These are phyloP conservation scores for Oikopleura albicans DNA, from an alignment of 23 tunicate species.

Conservation along the genomic window DNA sequence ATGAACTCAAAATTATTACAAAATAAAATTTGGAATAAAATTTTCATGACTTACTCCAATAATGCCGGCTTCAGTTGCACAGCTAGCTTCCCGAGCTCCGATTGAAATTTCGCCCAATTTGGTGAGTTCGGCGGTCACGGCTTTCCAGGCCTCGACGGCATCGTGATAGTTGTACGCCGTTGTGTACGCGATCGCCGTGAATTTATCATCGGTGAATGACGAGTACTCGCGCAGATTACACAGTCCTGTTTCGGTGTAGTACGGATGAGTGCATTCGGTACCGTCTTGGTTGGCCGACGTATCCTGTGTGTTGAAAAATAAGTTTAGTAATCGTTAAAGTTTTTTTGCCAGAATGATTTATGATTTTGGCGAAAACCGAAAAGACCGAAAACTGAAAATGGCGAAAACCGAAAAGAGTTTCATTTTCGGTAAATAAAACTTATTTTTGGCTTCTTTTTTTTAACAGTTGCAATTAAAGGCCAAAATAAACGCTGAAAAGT, in stretches of 20 bases:
- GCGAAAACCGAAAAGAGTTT: too few relatives aligned
- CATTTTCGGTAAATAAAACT: too few relatives aligned
- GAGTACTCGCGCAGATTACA: neutral
- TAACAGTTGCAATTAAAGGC: too few relatives aligned
- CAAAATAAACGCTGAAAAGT: too few relatives aligned
- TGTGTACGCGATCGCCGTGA: neutral
- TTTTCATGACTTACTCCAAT: too few relatives aligned
- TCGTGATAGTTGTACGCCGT: neutral
- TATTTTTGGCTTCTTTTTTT: too few relatives aligned
- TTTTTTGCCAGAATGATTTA: too few relatives aligned
- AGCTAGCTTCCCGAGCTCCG: neutral
- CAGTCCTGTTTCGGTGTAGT: neutral
- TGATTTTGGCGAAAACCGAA: too few relatives aligned
- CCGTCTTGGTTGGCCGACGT: neutral
- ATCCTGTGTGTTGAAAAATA: neutral
- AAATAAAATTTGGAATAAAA: too few relatives aligned
- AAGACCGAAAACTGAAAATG: too few relatives aligned
- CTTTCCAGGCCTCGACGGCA: constrained; percentile 11
- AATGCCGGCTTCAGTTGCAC: neutral
- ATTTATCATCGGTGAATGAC: neutral
- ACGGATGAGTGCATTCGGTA: neutral
- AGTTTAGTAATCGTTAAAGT: too few relatives aligned
- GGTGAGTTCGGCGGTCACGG: neutral
- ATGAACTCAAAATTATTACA: too few relatives aligned
- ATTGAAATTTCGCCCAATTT: neutral